Base-by-base conservation (phyloP, 2,888 invertebrate genomes). In the Steinernema scapterisci region DNA sequence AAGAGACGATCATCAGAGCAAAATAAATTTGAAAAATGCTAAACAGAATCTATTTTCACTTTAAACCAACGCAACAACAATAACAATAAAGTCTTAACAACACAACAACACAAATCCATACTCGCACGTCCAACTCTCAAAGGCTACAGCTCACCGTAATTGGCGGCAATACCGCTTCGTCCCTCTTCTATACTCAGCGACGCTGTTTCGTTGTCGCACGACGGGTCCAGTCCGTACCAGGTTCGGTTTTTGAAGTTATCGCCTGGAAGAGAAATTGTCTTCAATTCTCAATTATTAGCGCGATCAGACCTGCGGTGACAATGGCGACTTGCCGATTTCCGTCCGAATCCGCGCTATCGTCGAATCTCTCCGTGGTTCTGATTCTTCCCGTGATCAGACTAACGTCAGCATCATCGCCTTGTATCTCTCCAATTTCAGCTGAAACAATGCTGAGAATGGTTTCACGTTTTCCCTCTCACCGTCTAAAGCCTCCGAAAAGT, bases 141-240 rank as follows among this genome's bases (percentile, higher is more conserved):
- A n/a, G n/a, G n/a, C 21, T 46, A 45, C 0, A 76, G 72, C 56
- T 81, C 83, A 45, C 72, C 76, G 54, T 85, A 85, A 25, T 77
- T 79, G 27, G 80, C 79, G 23, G 86, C 85, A 31, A 85, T 79
- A 31, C 86, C 86, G 70, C 77, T 79, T n/a, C 81, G 71, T 7
- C 86, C 86, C 56, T 83, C 91, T 79, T 91, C 91, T 6, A 92
- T 91, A 7, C 78, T 80, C 76, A 91, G 88, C 0, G 93, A 92
- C 72, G 92, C 91, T 0, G 92, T 92, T 86, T 92, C 90, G 0
- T 94, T 94, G 27, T 74, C 75, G 27, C 43, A 54, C 51, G 94
- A 88, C 78, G 92, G 93, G 84, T 95, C 93, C 73, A 96, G 89
- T 0, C 96, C 96, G 86, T 91, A 92, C 95, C 95, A 96, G 1